These are phyloP conservation scores for Chionoecetes opilio DNA, from an alignment of 1,140 invertebrate genomes.

Conservation along the genomic window DNA sequence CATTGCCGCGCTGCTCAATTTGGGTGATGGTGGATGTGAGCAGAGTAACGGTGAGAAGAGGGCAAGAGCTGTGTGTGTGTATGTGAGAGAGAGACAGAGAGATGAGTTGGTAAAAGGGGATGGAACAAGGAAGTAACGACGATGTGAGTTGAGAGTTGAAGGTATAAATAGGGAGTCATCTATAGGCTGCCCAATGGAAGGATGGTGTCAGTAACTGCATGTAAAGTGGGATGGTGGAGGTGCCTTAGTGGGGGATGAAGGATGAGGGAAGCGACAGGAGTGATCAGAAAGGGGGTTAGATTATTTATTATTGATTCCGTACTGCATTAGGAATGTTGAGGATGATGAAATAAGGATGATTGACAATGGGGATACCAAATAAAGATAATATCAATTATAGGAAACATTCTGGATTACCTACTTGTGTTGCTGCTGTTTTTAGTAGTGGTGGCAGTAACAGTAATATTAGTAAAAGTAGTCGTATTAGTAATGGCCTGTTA, in stretches of 20 bases:
- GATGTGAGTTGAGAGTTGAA: background rate
- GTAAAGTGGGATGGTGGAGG: background rate
- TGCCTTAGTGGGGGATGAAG: background rate
- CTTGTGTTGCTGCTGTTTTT: too few species aligned
- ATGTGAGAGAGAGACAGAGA: too few species aligned
- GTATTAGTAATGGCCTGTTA: background rate
- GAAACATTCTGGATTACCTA: too few species aligned
- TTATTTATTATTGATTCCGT: too few species aligned
- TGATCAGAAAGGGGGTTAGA: background rate
- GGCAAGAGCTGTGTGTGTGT: too few species aligned
- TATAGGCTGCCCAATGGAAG: background rate
- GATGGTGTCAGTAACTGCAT: background rate
- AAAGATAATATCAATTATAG: too few species aligned
- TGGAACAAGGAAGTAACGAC: background rate
- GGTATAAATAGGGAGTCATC: too few species aligned
- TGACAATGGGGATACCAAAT: too few species aligned
- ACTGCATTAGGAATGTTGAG: too few species aligned
- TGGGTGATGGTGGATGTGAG: background rate
- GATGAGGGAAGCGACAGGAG: background rate
- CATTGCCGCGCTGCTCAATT: background rate
- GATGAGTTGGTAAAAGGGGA: background rate
- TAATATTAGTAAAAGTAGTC: background rate
- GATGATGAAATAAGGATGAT: too few species aligned
- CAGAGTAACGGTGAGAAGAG: background rate
- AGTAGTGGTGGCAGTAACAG: background rate